These are phyloP conservation scores for Amia ocellicauda DNA, from an alignment of 2,113 vertebrate genomes.

Conservation along the genomic window DNA sequence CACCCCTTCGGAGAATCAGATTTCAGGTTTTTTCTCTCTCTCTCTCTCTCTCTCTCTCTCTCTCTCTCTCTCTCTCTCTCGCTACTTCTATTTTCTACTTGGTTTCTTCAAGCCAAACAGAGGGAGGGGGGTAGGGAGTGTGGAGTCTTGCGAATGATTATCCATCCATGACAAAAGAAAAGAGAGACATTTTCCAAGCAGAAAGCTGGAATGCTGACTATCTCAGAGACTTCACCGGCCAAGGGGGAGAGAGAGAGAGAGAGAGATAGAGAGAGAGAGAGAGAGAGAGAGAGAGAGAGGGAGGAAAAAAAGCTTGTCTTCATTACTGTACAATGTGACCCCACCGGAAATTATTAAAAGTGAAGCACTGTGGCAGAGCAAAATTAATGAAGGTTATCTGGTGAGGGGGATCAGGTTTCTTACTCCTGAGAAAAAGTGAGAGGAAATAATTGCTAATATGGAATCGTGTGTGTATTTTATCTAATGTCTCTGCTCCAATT, in stretches of 20 bases:
- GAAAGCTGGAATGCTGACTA: neutral
- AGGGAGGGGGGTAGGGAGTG: neutral
- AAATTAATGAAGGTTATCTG: neutral
- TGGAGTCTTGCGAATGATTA: slow-evolving; percentile 14
- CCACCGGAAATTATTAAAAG: neutral
- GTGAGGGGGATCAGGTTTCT: neutral
- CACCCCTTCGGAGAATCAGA: slow-evolving; percentile 1
- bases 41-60: slow-evolving; percentile 10
- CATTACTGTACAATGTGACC: neutral
- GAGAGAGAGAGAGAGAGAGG: no score
- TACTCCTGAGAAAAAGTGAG: neutral
- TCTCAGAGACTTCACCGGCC: neutral
- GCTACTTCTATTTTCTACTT: neutral
- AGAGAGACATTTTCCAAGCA: neutral
- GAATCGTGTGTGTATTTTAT: neutral
- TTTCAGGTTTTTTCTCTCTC: slow-evolving; percentile 11
- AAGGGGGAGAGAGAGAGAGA: no score
- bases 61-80: neutral
- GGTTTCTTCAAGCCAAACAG: slow-evolving; percentile 3
- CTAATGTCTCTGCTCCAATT: neutral
- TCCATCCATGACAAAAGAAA: slow-evolving; percentile 20
- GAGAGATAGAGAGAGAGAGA: no score
- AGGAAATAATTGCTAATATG: neutral
- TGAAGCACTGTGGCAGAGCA: neutral
- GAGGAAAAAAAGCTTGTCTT: no score